phyloP scores from a whole-genome alignment of 2,113 vertebrate species.

The Gavia stellata region DNA sequence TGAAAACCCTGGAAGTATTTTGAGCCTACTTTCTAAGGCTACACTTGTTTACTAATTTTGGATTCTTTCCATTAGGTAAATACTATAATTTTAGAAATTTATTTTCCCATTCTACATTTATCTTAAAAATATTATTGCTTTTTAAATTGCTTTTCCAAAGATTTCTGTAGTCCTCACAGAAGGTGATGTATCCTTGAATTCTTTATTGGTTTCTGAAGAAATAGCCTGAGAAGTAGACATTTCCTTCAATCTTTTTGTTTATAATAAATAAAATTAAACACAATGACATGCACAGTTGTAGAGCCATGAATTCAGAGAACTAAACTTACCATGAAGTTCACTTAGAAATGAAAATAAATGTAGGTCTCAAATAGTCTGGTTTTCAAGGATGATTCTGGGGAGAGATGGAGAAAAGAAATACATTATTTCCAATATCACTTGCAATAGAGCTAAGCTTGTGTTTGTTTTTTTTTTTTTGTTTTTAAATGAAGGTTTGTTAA shows the following conservation, averaged over 20 bases:
- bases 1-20: background rate
- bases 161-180: background rate
- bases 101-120: slow-evolving; percentile 4
- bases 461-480: background rate
- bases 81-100: background rate
- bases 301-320: background rate
- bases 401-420: background rate
- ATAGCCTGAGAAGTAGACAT: background rate
- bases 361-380: background rate
- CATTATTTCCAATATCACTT: background rate
- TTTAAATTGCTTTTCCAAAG: slow-evolving; percentile 19
- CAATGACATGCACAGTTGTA: background rate
- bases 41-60: background rate
- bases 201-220: background rate
- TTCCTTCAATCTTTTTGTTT: background rate
- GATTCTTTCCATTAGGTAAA: background rate
- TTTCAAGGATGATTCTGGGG: background rate
- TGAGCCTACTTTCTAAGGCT: background rate
- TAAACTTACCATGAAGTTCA: background rate
- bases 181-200: background rate
- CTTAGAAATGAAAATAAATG: background rate
- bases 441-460: background rate
- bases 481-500: background rate
- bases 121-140: slow-evolving; percentile 28
- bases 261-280: background rate